Base-by-base conservation (phyloP, 2,113 vertebrate genomes). In the Dunckerocampus dactyliophorus region DNA sequence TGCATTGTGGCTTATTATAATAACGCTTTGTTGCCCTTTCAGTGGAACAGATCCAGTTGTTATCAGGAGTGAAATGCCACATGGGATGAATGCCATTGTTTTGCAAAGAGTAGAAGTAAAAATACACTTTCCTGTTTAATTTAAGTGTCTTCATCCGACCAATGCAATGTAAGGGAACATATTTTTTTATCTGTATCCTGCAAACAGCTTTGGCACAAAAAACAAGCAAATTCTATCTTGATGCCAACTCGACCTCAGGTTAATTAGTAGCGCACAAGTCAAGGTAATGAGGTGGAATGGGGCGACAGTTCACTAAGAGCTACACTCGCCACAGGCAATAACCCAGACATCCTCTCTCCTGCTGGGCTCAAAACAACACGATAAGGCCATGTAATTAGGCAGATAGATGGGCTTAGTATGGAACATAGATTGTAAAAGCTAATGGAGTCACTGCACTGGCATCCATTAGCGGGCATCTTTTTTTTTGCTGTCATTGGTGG, bases 261-360 rank as follows among this genome's bases (percentile, higher is more conserved):
- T 63, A 50, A 24, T 65, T 42, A 46, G 34, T 64, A 20, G 42
- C 39, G 50, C 51, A 63, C 28, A 77, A 59, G 61, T 75, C 39
- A 50, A 51, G 62, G 74, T 85, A 88, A 82, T 82, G 82, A 78
- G 60, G 67, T 74, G 77, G 65, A 85, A 83, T 66, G 59, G 8
- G 47, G 20, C 67, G 59, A 17, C 21, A 71, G 75, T 51, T 77
- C 59, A 65, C 72, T 82, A 67, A 78, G 62, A 85, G 82, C 69
- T 58, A 58, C 67, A 59, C 67, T 62, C 46, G 47, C 66, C 22
- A 16, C 14, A 54, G 68, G 69, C 81, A 79, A 84, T 80, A 78
- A 54, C 54, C 74, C 73, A 62, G 49, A 82, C 77, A 80, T 82
- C 81, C 79, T 79, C 71, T 72, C 49, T 76, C 59, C 67, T 43